These are phyloP conservation scores for Oegoconia quadripuncta DNA, from an alignment of 2,888 invertebrate species.

Conservation along the genomic window DNA sequence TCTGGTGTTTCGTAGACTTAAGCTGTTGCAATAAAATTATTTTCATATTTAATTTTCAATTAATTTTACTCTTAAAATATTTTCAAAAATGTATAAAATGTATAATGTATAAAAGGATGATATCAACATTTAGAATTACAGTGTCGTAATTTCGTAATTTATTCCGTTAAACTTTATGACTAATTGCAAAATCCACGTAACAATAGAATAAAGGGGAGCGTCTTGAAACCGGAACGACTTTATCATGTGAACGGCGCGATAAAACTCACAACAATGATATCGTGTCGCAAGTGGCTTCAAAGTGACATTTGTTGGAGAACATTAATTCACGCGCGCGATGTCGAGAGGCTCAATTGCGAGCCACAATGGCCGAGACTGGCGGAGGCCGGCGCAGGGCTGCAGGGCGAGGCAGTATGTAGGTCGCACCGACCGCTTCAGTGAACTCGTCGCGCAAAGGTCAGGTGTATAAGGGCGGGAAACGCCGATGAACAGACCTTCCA, in stretches of 20 bases:
- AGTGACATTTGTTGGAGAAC: slow-evolving; percentile 55
- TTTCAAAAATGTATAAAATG: too few species aligned
- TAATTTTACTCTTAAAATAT: too few species aligned
- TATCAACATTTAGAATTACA: slow-evolving; percentile 27
- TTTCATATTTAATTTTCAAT: too few species aligned
- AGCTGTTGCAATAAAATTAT: too few species aligned
- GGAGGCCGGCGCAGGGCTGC: slow-evolving; percentile 23
- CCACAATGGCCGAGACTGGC: slow-evolving; percentile 44
- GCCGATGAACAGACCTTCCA: slow-evolving; percentile 58
- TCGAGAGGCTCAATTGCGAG: slow-evolving; percentile 58
- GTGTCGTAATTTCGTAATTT: slow-evolving; percentile 37
- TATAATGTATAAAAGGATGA: too few species aligned
- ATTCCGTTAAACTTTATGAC: slow-evolving; percentile 41
- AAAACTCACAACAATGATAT: slow-evolving; percentile 58
- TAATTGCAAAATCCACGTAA: slow-evolving; percentile 29
- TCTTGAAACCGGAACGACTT: slow-evolving; percentile 43
- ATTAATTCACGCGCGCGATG: slow-evolving; percentile 55
- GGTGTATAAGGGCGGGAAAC: slow-evolving; percentile 75
- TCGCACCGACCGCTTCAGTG: slow-evolving; percentile 69
- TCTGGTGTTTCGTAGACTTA: too few species aligned
- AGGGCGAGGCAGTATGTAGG: slow-evolving; percentile 63
- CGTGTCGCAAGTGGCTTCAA: slow-evolving; percentile 45
- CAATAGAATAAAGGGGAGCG: slow-evolving; percentile 43
- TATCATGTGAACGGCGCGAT: slow-evolving; percentile 41
- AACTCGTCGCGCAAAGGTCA: slow-evolving; percentile 75